Evolutionary conservation across 2,888 invertebrate genomes (phyloP), one percentile per base, ranked within the genome.

Genomic region (Cotesia congregata): DNA sequence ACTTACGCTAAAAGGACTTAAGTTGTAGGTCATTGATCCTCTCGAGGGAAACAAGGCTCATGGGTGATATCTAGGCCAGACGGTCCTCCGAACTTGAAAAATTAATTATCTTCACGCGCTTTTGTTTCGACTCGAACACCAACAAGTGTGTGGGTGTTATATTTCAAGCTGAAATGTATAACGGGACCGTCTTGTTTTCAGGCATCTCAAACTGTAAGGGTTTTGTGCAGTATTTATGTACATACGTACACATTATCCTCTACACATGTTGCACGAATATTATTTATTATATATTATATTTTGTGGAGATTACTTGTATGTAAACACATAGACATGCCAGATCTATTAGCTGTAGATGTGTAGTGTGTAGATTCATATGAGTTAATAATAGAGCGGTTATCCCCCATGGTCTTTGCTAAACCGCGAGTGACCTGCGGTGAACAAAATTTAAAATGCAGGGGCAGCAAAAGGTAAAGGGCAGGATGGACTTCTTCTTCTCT

Each of bases 101-200:
- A 76, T 76, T 76, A 76, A 76, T 76, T 76, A 76, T 76, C 76
- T 59, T 72, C 62, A 68, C 68, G 74, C 41, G 69, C 76, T 72
- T 76, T 76, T 76, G 76, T 76, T 76, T 76, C 76, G 62, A 62
- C 64, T 67, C 59, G 68, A 64, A 62, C 68, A 68, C 59, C 62
- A 64, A 62, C 68, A 68, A 72, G 62, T 68, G 76, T 62, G 76
- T 72, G 72, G 72, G 67, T 76, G 68, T 38, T 50, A 30, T 50
- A 50, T 50, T 50, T 50, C 50, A 50, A 50, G 50, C 60, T 39
- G 20, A 71, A 50, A 61, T 61, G 12, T 15, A 39, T 71, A 71
- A 71, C 71, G 71, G 71, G 30, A 62, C n/a, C 3, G 30, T 30
- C 30, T 17, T 68, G 17, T 71, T 39, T 71, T 71, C 15, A 39